Evolutionary conservation across 2,888 invertebrate species (phyloP).

Genomic region (Entomobrya multifasciata): DNA sequence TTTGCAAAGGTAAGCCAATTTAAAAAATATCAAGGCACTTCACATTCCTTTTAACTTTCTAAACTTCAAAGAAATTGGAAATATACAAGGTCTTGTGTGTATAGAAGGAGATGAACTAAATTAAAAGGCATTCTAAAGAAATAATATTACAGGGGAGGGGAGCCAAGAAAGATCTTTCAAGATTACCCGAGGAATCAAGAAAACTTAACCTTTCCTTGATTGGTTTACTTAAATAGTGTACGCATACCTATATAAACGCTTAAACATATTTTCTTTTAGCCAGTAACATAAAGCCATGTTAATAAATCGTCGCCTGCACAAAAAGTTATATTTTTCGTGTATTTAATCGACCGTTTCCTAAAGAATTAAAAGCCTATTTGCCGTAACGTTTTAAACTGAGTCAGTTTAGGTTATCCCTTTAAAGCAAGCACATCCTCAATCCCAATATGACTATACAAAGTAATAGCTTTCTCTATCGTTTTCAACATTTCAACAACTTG

Average conservation of each 20-base stretch:
- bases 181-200: conserved; percentile 8
- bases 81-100: conserved; percentile 18
- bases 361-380: not conserved
- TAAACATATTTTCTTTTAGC: too few species aligned
- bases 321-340: not conserved
- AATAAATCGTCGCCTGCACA: not conserved
- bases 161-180: conserved; percentile 16
- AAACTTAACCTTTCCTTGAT: conserved; percentile 20
- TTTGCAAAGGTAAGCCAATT: not conserved
- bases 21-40: conserved; percentile 12
- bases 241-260: not conserved
- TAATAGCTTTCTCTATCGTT: too few species aligned
- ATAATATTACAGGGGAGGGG: not conserved
- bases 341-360: not conserved
- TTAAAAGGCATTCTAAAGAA: not conserved
- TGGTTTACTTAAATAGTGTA: not conserved
- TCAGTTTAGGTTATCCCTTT: too few species aligned
- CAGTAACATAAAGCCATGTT: not conserved
- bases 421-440: too few species aligned
- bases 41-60: not conserved
- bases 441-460: too few species aligned
- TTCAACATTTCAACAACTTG: too few species aligned
- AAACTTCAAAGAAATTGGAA: conserved; percentile 32
- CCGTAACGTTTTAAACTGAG: too few species aligned
- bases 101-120: conserved; percentile 20